Conservation (phyloP, 2,888 invertebrate genomes). For the Xylota sylvarum region DNA sequence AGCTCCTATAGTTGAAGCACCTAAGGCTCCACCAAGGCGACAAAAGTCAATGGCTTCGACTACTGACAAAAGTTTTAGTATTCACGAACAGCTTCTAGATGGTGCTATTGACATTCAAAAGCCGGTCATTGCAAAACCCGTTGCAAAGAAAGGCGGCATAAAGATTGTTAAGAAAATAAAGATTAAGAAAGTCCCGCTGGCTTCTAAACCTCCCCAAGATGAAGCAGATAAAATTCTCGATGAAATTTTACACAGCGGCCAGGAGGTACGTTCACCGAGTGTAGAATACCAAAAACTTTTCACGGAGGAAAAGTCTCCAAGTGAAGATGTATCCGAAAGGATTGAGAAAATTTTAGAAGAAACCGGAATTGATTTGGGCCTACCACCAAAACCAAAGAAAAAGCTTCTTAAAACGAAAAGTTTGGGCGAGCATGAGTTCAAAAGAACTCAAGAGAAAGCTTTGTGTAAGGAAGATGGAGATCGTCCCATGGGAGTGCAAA, state of each 20-base stretch:
- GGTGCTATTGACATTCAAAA: slow-evolving; percentile 83
- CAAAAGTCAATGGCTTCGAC: slow-evolving; percentile 78
- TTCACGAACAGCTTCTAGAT: slow-evolving; percentile 84
- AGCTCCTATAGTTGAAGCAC: slow-evolving; percentile 49
- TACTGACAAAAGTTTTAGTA: slow-evolving; percentile 80
- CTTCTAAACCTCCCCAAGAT: slow-evolving; percentile 67
- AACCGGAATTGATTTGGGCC: slow-evolving; percentile 81
- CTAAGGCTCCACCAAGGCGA: slow-evolving; percentile 78
- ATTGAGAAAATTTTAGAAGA: slow-evolving; percentile 83
- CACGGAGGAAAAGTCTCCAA: slow-evolving; percentile 83
- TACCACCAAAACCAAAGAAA: slow-evolving; percentile 79
- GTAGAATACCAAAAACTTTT: slow-evolving; percentile 83
- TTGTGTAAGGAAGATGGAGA: slow-evolving; percentile 77
- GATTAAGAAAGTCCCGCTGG: slow-evolving; percentile 71
- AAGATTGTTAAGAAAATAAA: slow-evolving; percentile 82
- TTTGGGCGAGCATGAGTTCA: slow-evolving; percentile 81
- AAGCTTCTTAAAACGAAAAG: slow-evolving; percentile 82
- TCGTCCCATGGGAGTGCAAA: slow-evolving; percentile 80
- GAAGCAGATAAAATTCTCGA: slow-evolving; percentile 83
- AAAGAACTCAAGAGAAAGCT: slow-evolving; percentile 70
- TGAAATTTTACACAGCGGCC: slow-evolving; percentile 81
- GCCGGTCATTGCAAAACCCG: slow-evolving; percentile 78
- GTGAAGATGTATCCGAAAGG: slow-evolving; percentile 83
- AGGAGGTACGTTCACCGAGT: slow-evolving; percentile 82
- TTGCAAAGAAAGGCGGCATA: slow-evolving; percentile 80